A percentile compares a stretch with the other conserved stretches of the same genome.
Conservation (phyloP, 2,888 invertebrate species). For the Steinernema scapterisci region DNA sequence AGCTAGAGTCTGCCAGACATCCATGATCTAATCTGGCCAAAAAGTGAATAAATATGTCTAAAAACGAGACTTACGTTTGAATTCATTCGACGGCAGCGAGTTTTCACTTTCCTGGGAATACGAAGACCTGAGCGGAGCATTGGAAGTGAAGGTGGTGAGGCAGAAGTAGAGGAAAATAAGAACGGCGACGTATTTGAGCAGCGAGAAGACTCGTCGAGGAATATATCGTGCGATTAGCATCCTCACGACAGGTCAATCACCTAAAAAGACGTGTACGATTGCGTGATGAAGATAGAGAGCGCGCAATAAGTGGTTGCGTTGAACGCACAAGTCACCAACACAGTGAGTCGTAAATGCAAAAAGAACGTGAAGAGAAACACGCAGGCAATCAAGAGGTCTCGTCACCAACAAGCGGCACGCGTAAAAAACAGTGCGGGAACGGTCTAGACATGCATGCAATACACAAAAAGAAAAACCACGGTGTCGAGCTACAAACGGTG, state of each 20-base stretch:
- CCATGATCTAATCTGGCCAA: no score
- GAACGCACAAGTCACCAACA: not conserved
- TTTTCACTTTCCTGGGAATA: not conserved
- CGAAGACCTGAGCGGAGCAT: not conserved
- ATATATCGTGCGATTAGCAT: slow-evolving; percentile 22
- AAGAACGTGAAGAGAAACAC: not conserved
- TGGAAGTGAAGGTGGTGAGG: slow-evolving; percentile 7
- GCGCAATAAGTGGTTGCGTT: not conserved
- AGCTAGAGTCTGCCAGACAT: no score
- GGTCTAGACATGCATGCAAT: no score
- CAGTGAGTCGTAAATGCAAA: not conserved
- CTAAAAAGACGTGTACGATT: slow-evolving; percentile 2
- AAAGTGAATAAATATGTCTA: no score
- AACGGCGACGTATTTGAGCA: slow-evolving; percentile 47
- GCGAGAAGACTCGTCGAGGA: slow-evolving; percentile 35
- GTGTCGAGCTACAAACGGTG: no score
- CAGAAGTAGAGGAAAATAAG: slow-evolving; percentile 44
- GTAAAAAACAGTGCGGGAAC: no score
- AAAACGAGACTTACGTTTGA: not conserved
- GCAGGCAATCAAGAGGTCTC: not conserved
- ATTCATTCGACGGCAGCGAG: not conserved
- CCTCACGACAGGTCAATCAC: slow-evolving; percentile 24
- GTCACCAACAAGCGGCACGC: no score
- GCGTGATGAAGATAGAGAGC: not conserved
- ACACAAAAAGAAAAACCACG: no score